These are phyloP conservation scores for Chlorops oryzae DNA, from an alignment of 1,140 invertebrate genomes.

Conservation along the genomic window DNA sequence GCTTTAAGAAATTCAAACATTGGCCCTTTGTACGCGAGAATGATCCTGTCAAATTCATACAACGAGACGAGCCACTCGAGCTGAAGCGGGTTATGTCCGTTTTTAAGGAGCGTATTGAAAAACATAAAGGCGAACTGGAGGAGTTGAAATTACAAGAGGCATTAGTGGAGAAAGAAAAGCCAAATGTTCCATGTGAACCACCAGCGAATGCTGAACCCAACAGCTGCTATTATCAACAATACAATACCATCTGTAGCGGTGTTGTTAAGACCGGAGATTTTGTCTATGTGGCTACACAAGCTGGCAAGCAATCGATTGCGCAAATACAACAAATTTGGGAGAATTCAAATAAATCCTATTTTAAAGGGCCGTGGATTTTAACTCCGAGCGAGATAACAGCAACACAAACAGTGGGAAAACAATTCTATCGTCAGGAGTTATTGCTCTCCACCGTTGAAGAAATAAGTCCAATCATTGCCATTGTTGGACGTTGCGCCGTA, in stretches of 20 bases:
- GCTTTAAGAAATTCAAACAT: slow-evolving; percentile 93
- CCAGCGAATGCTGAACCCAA: slow-evolving; percentile 58
- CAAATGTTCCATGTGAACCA: slow-evolving; percentile 59
- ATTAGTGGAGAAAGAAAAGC: slow-evolving; percentile 71
- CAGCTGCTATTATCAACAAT: slow-evolving; percentile 87
- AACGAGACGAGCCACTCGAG: slow-evolving; percentile 68
- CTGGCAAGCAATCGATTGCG: slow-evolving; percentile 81
- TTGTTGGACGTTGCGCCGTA: slow-evolving; percentile 87
- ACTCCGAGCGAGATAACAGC: slow-evolving; percentile 77
- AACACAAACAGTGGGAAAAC: slow-evolving; percentile 52
- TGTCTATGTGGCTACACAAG: slow-evolving; percentile 85
- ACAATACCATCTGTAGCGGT: slow-evolving; percentile 73
- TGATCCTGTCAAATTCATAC: slow-evolving; percentile 59
- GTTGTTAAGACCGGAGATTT: slow-evolving; percentile 86
- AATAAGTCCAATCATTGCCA: slow-evolving; percentile 81
- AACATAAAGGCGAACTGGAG: slow-evolving; percentile 83
- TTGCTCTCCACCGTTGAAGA: slow-evolving; percentile 88
- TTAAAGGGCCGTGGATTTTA: slow-evolving; percentile 90
- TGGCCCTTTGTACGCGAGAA: slow-evolving; percentile 59
- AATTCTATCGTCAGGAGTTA: slow-evolving; percentile 91
- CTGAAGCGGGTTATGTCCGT: slow-evolving; percentile 86
- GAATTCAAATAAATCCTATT: slow-evolving; percentile 79
- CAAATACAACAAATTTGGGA: slow-evolving; percentile 93
- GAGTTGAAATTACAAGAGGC: slow-evolving; percentile 77
- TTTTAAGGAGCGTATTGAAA: slow-evolving; percentile 84